Base-by-base conservation (phyloP, 2,888 invertebrate species). In the Callinectes sapidus region DNA sequence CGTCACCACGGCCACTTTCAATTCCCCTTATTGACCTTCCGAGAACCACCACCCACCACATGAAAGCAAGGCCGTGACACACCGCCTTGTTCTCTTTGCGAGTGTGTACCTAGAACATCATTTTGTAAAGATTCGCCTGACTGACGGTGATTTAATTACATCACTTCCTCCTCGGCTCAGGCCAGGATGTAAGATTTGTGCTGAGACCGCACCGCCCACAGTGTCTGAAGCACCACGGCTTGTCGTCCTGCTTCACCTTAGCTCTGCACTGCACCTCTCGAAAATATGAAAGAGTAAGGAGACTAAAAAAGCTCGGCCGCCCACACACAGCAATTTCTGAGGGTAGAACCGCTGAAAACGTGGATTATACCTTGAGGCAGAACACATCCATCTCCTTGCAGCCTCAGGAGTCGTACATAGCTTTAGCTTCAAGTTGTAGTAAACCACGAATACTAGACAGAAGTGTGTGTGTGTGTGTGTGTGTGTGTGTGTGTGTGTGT, bases 401-500 rank as follows among this genome's bases (percentile, higher is more conserved):
- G 18, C 61, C 23, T 61, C 61, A 61, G 61, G 23, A 61, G 61
- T 18, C 61, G 23, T 2, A 18, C 55, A 55, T 55, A 14, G 14
- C 55, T 55, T 18, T 16, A 13, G 55, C 16, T 55, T 55, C 18
- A 55, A 55, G 42, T 42, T 42, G 42, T 3, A 42, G 42, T 55
- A 55, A 55, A 14, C 14, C 55, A 1, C 18, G 61, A 14, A 5
- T 61, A n/a, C n/a, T 71, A 28, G 71, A 71, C 28, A 71, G 71
- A 71, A 81, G n/a, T 81, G n/a, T 81, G n/a, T 81, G n/a, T 81
- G n/a, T 81, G n/a, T 81, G n/a, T 81, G n/a, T 81, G n/a, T 81
- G n/a, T 81, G n/a, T 81, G n/a, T 81, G n/a, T 81, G n/a, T 81
- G n/a, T 81, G n/a, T 81, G n/a, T 81, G n/a, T 81, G n/a, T 81